These are phyloP conservation scores for Myopa tessellatipennis DNA, from an alignment of 2,888 invertebrate species.

Conservation along the genomic window DNA sequence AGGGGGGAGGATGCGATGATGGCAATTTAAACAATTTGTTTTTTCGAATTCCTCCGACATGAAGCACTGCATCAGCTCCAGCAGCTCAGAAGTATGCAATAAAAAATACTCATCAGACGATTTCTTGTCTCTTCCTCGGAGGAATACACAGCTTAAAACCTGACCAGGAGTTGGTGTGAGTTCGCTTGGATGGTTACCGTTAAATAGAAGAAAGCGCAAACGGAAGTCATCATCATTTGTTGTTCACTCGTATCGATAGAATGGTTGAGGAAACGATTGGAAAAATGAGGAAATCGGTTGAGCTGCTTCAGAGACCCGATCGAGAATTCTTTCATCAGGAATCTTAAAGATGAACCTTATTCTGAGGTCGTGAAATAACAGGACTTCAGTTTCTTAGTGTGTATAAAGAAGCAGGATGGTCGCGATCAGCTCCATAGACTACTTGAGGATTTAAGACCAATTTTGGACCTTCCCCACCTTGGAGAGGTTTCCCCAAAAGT, in stretches of 20 bases:
- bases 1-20: neutral
- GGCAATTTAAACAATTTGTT: conserved; percentile 11
- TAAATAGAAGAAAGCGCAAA: neutral
- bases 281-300: neutral
- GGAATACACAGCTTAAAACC: too few relatives aligned
- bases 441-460: too few relatives aligned
- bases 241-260: neutral
- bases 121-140: neutral
- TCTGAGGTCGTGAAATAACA: neutral
- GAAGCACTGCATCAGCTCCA: too few relatives aligned
- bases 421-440: too few relatives aligned
- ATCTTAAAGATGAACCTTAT: neutral
- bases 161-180: too few relatives aligned
- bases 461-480: too few relatives aligned
- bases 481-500: too few relatives aligned
- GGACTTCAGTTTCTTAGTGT: too few relatives aligned
- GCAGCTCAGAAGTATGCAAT: too few relatives aligned
- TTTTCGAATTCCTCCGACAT: neutral
- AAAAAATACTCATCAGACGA: neutral
- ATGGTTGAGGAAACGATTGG: neutral
- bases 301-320: neutral
- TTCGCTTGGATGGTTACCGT: neutral
- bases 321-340: neutral
- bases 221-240: neutral
- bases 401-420: too few relatives aligned